Evolutionary conservation across 2,888 invertebrate genomes (phyloP).

Genomic region (Cryptus viduatorius): DNA sequence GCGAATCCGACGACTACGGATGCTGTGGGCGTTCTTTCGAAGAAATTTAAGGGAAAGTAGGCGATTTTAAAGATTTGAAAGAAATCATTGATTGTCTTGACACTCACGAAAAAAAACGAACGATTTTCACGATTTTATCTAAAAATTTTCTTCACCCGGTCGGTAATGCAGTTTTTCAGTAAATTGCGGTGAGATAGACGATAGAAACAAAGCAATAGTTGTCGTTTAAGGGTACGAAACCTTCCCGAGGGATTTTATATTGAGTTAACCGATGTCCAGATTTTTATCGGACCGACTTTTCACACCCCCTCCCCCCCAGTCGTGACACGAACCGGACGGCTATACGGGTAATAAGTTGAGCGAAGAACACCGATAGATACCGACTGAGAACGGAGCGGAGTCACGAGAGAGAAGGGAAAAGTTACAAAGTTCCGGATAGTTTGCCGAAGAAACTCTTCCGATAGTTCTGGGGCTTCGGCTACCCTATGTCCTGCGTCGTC

Average conservation of each 20-base stretch:
- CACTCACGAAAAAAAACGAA: background rate
- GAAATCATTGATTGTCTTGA: background rate
- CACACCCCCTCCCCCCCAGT: background rate
- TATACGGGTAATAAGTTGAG: conserved; percentile 58
- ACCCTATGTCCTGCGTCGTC: background rate
- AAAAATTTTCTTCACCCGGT: background rate
- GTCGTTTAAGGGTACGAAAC: background rate
- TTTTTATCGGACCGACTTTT: conserved; percentile 48
- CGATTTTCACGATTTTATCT: background rate
- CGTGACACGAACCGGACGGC: conserved; percentile 15
- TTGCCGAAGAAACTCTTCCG: conserved; percentile 36
- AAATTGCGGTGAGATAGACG: too few relatives aligned
- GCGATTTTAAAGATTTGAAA: background rate
- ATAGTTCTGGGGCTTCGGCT: conserved; percentile 38
- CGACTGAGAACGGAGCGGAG: background rate
- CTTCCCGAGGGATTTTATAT: background rate
- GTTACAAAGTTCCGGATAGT: conserved; percentile 46
- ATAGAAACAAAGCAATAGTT: too few relatives aligned
- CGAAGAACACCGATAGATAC: conserved; percentile 29
- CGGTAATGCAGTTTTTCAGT: too few relatives aligned
- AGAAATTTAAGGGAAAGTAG: too few relatives aligned
- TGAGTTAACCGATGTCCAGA: conserved; percentile 26
- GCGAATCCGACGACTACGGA: too few relatives aligned
- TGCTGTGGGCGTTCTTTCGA: too few relatives aligned
- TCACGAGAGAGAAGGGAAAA: conserved; percentile 1